Conservation (phyloP, 2,888 invertebrate genomes). For the Nebria salina region DNA sequence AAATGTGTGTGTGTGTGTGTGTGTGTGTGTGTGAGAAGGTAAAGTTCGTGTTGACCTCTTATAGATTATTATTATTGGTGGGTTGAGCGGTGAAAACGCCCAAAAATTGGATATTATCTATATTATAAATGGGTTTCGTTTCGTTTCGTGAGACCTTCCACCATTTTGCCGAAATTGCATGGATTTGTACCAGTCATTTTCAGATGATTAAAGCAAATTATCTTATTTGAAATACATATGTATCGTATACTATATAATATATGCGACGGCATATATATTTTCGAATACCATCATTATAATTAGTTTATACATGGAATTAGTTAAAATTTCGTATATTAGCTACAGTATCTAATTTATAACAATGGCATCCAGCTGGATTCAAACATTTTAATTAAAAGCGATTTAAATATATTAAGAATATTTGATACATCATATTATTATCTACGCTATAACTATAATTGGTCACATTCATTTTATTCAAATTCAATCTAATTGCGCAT, state of each 20-base stretch:
- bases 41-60: constrained; percentile 31
- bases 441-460: not conserved
- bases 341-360: not conserved
- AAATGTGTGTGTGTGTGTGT: not conserved
- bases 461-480: no score
- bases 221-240: not conserved
- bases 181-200: not conserved
- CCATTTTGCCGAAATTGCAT: not conserved
- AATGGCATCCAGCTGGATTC: not conserved
- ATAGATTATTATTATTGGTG: constrained; percentile 17
- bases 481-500: no score
- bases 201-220: not conserved
- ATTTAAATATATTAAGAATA: not conserved
- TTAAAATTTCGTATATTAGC: not conserved
- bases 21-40: not conserved
- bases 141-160: not conserved
- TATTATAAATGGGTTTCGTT: not conserved
- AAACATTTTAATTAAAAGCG: not conserved
- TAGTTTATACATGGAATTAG: not conserved
- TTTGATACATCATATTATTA: not conserved
- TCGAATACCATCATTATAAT: not conserved
- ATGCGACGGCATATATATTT: no score
- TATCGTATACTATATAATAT: not conserved
- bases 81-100: constrained; percentile 22
- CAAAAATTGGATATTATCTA: constrained; percentile 21